Base-by-base conservation (phyloP, 2,888 invertebrate genomes). In the Oligia fasciuncula region DNA sequence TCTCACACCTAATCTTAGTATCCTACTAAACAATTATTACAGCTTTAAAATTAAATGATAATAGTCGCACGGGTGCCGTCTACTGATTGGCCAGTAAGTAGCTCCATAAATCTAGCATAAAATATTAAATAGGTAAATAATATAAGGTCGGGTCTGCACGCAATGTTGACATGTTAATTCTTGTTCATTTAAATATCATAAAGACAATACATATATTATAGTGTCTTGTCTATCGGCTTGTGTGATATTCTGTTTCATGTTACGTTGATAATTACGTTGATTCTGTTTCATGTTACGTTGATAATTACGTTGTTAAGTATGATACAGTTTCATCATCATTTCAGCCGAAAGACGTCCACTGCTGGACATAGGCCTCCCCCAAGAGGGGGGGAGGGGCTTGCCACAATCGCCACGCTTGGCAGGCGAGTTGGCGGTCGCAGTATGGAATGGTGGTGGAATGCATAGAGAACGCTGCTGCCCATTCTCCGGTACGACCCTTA, bases 161-260 rank as follows among this genome's bases (percentile, higher is more conserved):
- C 84, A 67, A 84, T 74, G 67, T 81, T 84, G 85, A 81, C 84
- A 84, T 84, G 75, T 84, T 84, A 84, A 84, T 84, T 67, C 79
- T 81, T 76, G 63, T 63, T 84, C 66, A 84, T 84, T 84, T 84
- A 76, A 84, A 84, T 84, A 81, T 72, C 79, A 79, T 76, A 81
- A 76, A 46, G n/a, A 77, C 76, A 75, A 77, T 85, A 85, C 82
- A 79, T 79, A 79, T 73, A 40, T 6, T 49, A 49, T 49, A 49
- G 49, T 75, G 83, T 85, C 74, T 85, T 35, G 81, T 77, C 51
- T 2, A 72, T 75, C 77, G 77, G 81, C 70, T 81, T 79, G 84
- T 84, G 17, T 77, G 63, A 46, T 78, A 40, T 73, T 78, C 67
- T 60, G 60, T 84, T 81, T 81, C 62, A 78, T 78, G 69, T 73